Base-by-base conservation (phyloP, 2,888 invertebrate genomes). In the Clostera curtula region DNA sequence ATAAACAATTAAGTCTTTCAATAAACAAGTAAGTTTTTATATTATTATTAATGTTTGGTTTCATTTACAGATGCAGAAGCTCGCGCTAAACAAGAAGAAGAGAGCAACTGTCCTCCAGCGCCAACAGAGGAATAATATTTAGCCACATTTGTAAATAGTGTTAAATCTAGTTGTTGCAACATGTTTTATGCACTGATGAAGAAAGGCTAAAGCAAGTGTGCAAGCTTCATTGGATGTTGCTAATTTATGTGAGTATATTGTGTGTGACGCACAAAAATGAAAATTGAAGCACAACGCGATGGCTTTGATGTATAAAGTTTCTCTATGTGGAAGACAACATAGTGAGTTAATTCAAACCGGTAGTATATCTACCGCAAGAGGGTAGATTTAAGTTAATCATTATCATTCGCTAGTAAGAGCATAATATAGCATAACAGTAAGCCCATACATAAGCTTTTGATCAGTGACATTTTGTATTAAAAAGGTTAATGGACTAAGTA, bases 51-150 rank as follows among this genome's bases (percentile, higher is more conserved):
- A 15, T 6, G 4, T 3, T 8, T 17, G 12, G 19, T 4, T 17
- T 16, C 7, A 24, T 36, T 63, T 57, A 5, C 66, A 87, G 87
- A 87, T 44, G 87, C 87, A 5, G 87, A 87, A 58, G 77, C 83
- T 18, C 71, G 86, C 32, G 86, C 86, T 49, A 85, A 67, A 49
- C 77, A 66, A 30, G 82, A 83, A 30, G 76, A 75, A 44, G 82
- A 76, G 53, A 66, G 49, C 51, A 66, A 56, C 49, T 59, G 50
- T 16, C 51, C 59, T 5, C 63, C 71, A 18, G 58, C 69, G 16
- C 50, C 66, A 24, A 55, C 79, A 46, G 83, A 83, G 56, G 85
- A 84, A 84, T 84, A 83, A 77, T 82, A 82, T 80, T 74, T 84
- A 65, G 82, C 80, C 74, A 64, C 73, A 46, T 57, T 82, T 80